phyloP scores from a whole-genome alignment of 2,113 vertebrate genomes.

The Nesoenas mayeri region DNA sequence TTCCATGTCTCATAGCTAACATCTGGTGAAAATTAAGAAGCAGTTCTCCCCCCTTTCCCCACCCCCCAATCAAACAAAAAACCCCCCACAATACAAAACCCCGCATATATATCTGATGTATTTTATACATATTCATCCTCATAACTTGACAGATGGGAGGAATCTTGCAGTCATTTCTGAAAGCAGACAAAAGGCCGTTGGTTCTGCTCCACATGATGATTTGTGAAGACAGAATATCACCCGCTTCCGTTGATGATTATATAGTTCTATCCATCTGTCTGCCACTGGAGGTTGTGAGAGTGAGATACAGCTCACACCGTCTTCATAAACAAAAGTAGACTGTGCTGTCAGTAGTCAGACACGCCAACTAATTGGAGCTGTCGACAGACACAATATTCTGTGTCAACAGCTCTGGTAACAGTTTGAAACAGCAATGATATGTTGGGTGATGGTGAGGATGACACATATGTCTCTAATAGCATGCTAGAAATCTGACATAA shows the following conservation, averaged over 20 bases:
- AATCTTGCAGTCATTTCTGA: constrained; percentile 77
- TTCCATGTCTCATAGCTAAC: constrained; percentile 41
- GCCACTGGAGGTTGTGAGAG: constrained; percentile 79
- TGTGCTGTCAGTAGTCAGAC: constrained; percentile 84
- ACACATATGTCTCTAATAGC: constrained; percentile 83
- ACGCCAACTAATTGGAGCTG: constrained; percentile 85
- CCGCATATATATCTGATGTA: constrained; percentile 52
- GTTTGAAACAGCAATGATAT: constrained; percentile 87
- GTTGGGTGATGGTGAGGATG: constrained; percentile 83
- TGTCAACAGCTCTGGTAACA: constrained; percentile 84
- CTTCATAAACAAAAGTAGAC: constrained; percentile 85
- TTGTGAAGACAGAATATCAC: constrained; percentile 81
- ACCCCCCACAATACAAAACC: constrained; percentile 30
- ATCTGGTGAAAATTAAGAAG: constrained; percentile 54
- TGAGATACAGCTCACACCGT: constrained; percentile 80
- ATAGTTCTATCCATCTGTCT: constrained; percentile 85
- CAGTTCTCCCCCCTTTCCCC: neutral
- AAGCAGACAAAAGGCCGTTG: constrained; percentile 81
- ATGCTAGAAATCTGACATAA: constrained; percentile 82
- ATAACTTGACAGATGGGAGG: constrained; percentile 82
- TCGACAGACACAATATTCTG: constrained; percentile 86
- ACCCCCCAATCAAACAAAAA: constrained; percentile 29
- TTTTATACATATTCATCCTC: constrained; percentile 76
- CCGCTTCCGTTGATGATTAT: constrained; percentile 82
- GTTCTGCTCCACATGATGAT: constrained; percentile 76